Conservation (phyloP, 2,797 vertebrate genomes). For the Iguana delicatissima region DNA sequence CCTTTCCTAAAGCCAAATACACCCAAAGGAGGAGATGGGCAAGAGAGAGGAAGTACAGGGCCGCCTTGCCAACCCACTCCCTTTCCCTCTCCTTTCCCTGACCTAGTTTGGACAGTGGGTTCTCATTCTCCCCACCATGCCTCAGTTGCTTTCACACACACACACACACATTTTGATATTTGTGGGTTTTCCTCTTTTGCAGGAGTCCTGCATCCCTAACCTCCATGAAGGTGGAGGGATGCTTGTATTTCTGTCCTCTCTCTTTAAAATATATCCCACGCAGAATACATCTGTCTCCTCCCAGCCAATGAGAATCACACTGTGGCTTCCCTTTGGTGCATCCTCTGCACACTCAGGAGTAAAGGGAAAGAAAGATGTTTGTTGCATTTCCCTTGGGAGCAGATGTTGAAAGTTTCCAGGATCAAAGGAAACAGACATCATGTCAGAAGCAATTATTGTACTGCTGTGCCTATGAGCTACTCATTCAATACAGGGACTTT, state of each 20-base stretch:
- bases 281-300: no score
- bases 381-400: conserved; percentile 6
- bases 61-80: no score
- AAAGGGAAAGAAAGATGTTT: background rate
- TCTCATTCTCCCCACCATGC: no score
- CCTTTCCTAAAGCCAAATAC: no score
- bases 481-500: conserved; percentile 11
- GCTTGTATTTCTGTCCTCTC: accelerated
- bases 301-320: background rate
- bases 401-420: conserved; percentile 4
- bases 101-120: no score
- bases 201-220: no score
- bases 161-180: no score
- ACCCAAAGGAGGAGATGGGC: no score
- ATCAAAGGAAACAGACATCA: conserved; percentile 22
- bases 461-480: background rate
- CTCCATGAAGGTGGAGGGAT: background rate
- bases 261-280: background rate
- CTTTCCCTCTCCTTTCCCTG: no score
- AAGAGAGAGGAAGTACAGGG: no score
- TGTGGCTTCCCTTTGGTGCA: background rate
- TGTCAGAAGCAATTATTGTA: conserved; percentile 19
- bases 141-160: no score
- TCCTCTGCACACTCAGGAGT: background rate
- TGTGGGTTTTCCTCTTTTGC: no score